Evolutionary conservation across 2,797 vertebrate genomes (phyloP), one percentile per base, ranked within the genome.

Genomic region (Lagodon rhomboides): DNA sequence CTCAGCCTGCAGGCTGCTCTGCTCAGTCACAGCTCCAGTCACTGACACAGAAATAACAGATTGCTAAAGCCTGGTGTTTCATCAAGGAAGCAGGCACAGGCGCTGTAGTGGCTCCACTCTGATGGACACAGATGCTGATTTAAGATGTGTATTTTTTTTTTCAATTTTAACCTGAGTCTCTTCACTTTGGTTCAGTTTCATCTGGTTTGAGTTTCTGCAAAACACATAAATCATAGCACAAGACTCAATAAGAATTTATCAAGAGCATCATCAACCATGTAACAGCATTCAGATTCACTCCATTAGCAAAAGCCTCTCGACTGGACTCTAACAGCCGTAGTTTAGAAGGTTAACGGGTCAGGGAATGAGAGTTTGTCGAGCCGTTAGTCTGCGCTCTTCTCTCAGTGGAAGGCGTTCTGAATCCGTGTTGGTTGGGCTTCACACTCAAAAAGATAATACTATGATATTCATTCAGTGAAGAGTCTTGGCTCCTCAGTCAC

Each of bases 21-120:
- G 53, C 67, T 77, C 66, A 55, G 47, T 78, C 78, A 15, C 73
- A 76, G 84, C 73, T 75, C 70, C 34, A 43, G 56, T 72, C 54
- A n/a, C 41, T 72, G 62, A 79, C 75, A 71, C 27, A 68, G 75
- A 85, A 71, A 81, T 84, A 78, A 80, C 25, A 61, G 53, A 85
- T 85, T 65, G 63, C 73, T 58, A 3, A 7, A 20, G 46, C 61
- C 66, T 68, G 78, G 9, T 62, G 75, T 75, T 71, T 84, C 47
- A 84, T 77, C 60, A 64, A 23, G 47, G 46, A 68, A 25, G 44
- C 44, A n/a, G 20, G 43, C 65, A 41, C 7, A 30, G 22, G 25
- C 10, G 3, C 73, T 69, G 27, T 22, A 72, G 49, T 30, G 25
- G n/a, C 15, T 27, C 10, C 5, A 5, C 54, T 75, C 44, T 27